phyloP scores from a whole-genome alignment of 92 coral and sea anemone species.

The Heteractis magnifica region DNA sequence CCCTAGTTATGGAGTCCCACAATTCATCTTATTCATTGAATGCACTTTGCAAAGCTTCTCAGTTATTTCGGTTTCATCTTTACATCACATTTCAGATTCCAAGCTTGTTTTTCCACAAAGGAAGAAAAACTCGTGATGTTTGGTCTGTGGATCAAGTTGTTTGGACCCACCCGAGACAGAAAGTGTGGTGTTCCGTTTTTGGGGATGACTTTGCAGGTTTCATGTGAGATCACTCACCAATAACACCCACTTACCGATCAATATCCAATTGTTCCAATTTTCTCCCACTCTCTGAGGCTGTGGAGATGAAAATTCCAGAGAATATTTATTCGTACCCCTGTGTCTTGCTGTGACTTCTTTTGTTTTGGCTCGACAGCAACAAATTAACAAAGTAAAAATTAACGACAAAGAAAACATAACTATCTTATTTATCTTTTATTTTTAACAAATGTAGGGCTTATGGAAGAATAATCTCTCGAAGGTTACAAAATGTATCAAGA shows the following conservation, averaged over 20 bases:
- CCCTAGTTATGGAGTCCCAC: not conserved
- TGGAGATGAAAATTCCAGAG: too few species aligned
- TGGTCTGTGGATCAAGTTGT: constrained; percentile 24
- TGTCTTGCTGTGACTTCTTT: too few species aligned
- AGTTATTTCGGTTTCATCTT: not conserved
- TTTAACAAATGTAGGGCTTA: too few species aligned
- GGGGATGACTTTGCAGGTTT: constrained; percentile 44
- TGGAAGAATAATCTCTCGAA: too few species aligned
- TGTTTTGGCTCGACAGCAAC: too few species aligned
- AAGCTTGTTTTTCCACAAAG: not conserved
- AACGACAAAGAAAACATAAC: too few species aligned
- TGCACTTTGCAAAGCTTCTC: not conserved
- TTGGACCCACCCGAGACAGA: constrained; percentile 27
- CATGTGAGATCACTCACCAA: constrained; percentile 31
- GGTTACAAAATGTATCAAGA: too few species aligned
- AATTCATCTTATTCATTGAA: not conserved
- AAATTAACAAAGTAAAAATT: too few species aligned
- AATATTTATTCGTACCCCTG: too few species aligned
- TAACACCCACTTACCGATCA: constrained; percentile 5
- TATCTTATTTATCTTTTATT: too few species aligned
- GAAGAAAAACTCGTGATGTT: constrained; percentile 22
- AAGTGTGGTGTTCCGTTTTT: constrained; percentile 24
- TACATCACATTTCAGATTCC: not conserved
- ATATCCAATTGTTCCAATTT: not conserved
- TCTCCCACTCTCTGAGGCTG: not conserved